A percentile compares a stretch with the other conserved stretches of the same genome.
Evolutionary conservation across 2,888 invertebrate genomes (phyloP).

Genomic region (Himalopsyche anomala): DNA sequence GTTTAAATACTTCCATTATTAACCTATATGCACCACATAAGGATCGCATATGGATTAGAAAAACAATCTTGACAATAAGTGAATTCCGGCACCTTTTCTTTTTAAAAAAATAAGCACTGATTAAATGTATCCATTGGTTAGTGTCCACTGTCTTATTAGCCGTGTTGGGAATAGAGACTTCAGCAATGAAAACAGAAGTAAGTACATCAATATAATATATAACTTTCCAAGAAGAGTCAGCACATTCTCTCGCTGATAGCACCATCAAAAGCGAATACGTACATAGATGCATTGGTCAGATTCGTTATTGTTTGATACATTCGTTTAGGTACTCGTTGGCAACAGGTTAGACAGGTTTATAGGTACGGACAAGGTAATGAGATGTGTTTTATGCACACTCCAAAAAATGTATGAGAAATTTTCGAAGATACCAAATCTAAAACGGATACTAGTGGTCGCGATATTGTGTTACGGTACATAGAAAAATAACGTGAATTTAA

Average conservation of each 20-base stretch:
- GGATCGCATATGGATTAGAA: no score
- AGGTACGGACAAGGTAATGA: conserved; percentile 34
- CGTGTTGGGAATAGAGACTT: conserved; percentile 5
- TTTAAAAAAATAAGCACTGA: no score
- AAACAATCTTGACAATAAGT: no score
- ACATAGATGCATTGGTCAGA: conserved; percentile 1
- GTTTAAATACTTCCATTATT: no score
- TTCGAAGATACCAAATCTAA: neutral
- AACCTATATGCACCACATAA: no score
- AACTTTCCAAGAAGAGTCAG: conserved; percentile 31
- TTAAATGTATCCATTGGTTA: neutral
- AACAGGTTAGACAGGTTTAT: conserved; percentile 38
- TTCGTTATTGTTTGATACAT: conserved; percentile 39
- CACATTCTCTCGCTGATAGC: conserved; percentile 23
- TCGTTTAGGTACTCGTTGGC: conserved; percentile 9
- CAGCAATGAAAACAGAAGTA: conserved; percentile 40
- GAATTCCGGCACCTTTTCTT: no score
- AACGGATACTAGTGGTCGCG: no score
- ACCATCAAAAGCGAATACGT: conserved; percentile 39
- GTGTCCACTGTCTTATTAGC: neutral
- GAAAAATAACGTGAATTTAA: no score
- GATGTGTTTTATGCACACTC: conserved; percentile 38
- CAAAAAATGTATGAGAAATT: conserved; percentile 36
- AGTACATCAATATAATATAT: conserved; percentile 5
- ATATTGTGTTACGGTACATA: no score